Evolutionary conservation across 2,888 invertebrate genomes (phyloP), one percentile per base, ranked within the genome.

Genomic region (Pandemis heparana): DNA sequence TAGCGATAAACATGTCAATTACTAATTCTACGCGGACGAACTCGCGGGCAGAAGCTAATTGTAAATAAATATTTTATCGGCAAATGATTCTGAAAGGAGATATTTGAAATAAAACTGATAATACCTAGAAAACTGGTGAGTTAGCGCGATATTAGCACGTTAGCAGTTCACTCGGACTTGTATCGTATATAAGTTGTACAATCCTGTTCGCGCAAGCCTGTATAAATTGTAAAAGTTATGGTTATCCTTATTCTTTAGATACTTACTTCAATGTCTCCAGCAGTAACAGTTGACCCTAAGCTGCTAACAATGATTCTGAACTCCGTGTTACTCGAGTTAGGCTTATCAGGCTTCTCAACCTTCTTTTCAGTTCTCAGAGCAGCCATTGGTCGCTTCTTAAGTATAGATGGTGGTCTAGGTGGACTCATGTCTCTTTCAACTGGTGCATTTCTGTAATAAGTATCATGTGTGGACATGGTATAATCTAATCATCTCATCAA

Each of bases 221-320:
- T 46, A 10, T 46, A 12, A 46, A 12, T 46, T n/a, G 4, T 32
- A 32, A 32, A 48, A 48, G n/a, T n/a, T 14, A 5, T n/a, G 48
- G n/a, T 48, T 41, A n/a, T 48, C 5, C n/a, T 48, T 48, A n/a
- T 48, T 48, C n/a, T 0, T 5, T n/a, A 6, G 48, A 48, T 48
- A 66, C 76, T 63, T 91, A 97, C 97, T 91, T 98, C 96, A 79
- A 99, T 98, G 88, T 99, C 99, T 81, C 97, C 97, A 80, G 97
- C 97, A 14, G 98, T 98, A 5, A 99, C 99, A 78, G 97, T 96
- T 38, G 95, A 95, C 82, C 98, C 97, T 77, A 99, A 95, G 94
- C 99, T 99, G 78, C 98, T 98, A 2, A 99, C 98, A 70, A 98
- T 96, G 84, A 99, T 97, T 82, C 98, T 95, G 88, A 96, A 98